Conservation (phyloP, 37 sponge, comb jelly and placozoan genomes). For the Corticium candelabrum region DNA sequence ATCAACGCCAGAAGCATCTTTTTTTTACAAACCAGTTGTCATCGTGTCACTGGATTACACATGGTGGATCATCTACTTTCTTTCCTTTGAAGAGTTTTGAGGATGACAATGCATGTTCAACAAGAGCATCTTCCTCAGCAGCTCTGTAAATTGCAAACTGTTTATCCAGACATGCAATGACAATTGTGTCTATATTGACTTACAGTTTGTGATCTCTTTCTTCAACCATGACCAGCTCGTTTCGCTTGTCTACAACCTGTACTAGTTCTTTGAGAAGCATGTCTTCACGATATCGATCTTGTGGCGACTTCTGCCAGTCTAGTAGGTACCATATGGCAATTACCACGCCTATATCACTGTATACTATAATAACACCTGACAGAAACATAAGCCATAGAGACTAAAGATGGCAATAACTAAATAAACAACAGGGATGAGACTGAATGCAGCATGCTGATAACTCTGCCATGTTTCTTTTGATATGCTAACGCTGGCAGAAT, state of each 20-base stretch:
- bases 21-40: too few relatives aligned
- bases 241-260: conserved; percentile 49
- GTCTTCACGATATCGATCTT: conserved; percentile 41
- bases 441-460: too few relatives aligned
- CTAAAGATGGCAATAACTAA: too few relatives aligned
- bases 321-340: not conserved
- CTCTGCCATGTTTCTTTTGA: too few relatives aligned
- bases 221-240: conserved; percentile 21
- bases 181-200: not conserved
- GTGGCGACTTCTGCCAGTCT: conserved; percentile 59
- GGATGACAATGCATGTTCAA: not conserved
- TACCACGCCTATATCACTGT: not conserved
- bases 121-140: not conserved
- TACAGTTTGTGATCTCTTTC: not conserved
- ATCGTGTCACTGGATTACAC: not conserved
- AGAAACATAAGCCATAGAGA: too few relatives aligned
- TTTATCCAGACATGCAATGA: not conserved
- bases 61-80: not conserved
- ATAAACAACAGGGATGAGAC: too few relatives aligned
- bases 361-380: too few relatives aligned
- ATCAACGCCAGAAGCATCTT: too few relatives aligned
- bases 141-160: not conserved
- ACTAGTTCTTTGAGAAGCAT: conserved; percentile 44
- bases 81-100: not conserved
- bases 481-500: too few relatives aligned